Conservation (phyloP, 2,113 vertebrate species). For the Psammodynastes pulverulentus region DNA sequence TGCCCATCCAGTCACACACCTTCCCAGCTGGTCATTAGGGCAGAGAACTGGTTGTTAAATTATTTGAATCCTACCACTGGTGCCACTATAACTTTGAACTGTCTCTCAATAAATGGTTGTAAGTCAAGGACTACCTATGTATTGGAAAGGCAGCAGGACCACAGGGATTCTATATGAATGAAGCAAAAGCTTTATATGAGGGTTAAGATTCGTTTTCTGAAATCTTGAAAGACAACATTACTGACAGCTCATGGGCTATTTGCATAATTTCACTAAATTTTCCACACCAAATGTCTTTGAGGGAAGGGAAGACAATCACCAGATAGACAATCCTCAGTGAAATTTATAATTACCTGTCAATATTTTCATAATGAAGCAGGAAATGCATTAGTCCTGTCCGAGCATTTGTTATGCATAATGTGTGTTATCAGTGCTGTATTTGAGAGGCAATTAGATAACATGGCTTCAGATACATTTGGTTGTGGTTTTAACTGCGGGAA, state of each 20-base stretch:
- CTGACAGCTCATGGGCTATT: conserved; percentile 9
- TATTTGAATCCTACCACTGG: too few relatives aligned
- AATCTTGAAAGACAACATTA: conserved; percentile 14
- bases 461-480: not conserved
- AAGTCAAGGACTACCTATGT: not conserved
- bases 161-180: not conserved
- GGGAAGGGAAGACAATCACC: not conserved
- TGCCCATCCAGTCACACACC: too few relatives aligned
- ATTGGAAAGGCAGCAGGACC: not conserved
- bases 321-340: conserved; percentile 3
- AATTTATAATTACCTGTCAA: conserved; percentile 31
- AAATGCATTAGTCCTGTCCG: not conserved
- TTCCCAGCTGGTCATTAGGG: too few relatives aligned
- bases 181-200: not conserved
- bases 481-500: not conserved
- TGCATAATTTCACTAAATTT: conserved; percentile 27
- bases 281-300: conserved; percentile 32
- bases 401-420: not conserved
- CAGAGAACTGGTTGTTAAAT: too few relatives aligned
- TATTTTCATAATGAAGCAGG: not conserved
- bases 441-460: not conserved
- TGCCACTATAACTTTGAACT: not conserved
- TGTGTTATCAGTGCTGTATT: too few relatives aligned
- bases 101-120: not conserved
- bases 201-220: not conserved